Evolutionary conservation across 1,140 invertebrate species (phyloP), one percentile per base, ranked within the genome.

Genomic region (Teleopsis dalmanni): DNA sequence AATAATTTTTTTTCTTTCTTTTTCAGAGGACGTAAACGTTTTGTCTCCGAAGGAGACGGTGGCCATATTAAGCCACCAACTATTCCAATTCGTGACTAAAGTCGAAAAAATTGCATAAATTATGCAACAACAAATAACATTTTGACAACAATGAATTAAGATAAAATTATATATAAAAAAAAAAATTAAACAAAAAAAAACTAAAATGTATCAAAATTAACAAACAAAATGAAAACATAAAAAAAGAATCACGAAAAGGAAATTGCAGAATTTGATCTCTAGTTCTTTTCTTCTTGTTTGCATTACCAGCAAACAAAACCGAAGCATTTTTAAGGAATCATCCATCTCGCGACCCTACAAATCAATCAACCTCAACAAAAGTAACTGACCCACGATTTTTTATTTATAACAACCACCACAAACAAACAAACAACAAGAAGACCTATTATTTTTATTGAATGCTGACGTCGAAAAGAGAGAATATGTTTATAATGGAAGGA

Each of bases 21-120:
- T 54, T 54, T 55, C 58, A 89, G 88, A 58, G 88, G 89, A 16
- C 87, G 91, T 57, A 95, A 95, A 70, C 83, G 91, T 53, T 95
- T 91, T 68, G 91, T 95, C 4, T 94, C 91, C 3, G 91, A 95
- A 73, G 91, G 91, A 45, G 91, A 95, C 73, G 88, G 88, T 46
- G 88, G 88, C 27, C 78, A 77, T 51, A 77, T 91, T 54, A 91
- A 91, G 72, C 84, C 85, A 42, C 75, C 76, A 62, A 72, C 73
- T 42, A 64, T 80, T 40, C 71, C 77, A 53, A 55, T 68, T 37
- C 65, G 57, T 52, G 65, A 68, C 55, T 68, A 68, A 57, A 50
- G 18, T 26, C n/a, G 38, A 31, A 34, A 47, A 36, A 31, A 34
- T 16, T 22, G 37, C 27, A 44, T 38, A 26, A 37, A 50, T 29